These are phyloP conservation scores for Amazona vittata DNA, from an alignment of 2,113 vertebrate species.

Conservation along the genomic window DNA sequence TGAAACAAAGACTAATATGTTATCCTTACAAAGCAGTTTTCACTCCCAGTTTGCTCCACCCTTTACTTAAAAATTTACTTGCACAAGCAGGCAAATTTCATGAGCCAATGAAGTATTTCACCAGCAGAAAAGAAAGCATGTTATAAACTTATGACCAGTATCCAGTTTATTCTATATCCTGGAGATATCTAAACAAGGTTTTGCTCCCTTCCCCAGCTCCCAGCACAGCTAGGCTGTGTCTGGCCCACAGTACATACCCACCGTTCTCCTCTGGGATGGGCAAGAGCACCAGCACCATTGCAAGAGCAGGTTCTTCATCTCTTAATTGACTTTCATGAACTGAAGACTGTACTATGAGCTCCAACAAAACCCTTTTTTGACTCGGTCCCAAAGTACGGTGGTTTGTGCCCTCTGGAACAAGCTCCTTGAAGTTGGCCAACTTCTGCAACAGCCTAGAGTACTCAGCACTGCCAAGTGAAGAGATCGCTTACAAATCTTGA, in stretches of 20 bases:
- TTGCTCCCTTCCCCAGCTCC: neutral
- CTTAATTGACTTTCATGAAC: neutral
- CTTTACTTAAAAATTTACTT: neutral
- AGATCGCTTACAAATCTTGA: neutral
- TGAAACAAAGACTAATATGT: slow-evolving; percentile 20
- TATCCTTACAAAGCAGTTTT: slow-evolving; percentile 40
- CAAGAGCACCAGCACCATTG: neutral
- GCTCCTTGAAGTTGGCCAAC: neutral
- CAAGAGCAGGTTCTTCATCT: neutral
- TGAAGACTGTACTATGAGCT: neutral
- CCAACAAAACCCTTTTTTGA: neutral
- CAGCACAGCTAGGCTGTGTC: neutral
- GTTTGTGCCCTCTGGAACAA: neutral
- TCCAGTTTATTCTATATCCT: neutral
- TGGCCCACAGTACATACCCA: neutral
- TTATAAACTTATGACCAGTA: neutral
- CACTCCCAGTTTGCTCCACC: neutral
- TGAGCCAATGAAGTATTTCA: neutral
- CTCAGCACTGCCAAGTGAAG: neutral
- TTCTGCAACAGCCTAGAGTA: neutral
- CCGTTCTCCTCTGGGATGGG: neutral
- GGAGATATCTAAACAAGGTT: neutral
- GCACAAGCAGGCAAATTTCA: neutral
- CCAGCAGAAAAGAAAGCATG: neutral
- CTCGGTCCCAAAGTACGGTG: neutral